Evolutionary conservation across 2,888 invertebrate species (phyloP), one percentile per base, ranked within the genome.

Genomic region (Drosophila subsilvestris): DNA sequence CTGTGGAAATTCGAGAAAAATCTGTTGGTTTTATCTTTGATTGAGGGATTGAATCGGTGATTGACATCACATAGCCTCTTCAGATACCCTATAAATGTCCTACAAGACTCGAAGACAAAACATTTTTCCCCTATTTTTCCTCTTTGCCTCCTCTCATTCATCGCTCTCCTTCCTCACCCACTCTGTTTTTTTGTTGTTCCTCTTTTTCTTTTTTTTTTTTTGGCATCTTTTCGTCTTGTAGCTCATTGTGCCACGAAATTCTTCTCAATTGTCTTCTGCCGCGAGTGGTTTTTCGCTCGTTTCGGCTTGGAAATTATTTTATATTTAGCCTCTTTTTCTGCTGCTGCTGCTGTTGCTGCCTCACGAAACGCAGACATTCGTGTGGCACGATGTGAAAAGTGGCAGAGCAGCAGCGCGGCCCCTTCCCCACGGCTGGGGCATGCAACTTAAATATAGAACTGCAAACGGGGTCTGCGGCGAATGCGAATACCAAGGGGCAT

Each of bases 331-430:
- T 76, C 63, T 79, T 74, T 42, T 48, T 25, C 44, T 18, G 63
- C 63, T 65, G 63, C 85, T 79, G 63, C 54, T 60, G 51, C 43
- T 54, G 51, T 62, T 61, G 63, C 65, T 63, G 48, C 27, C 37
- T 63, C 62, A 22, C 45, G 45, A 56, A 27, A 56, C 55, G 56
- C 56, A 50, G 56, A 45, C 66, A 69, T 76, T 81, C 80, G 80
- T 86, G 85, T 86, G 79, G 82, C 87, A 81, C 81, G 85, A 74
- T 80, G 86, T 71, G 72, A 68, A 67, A 80, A 86, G 51, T 60
- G 62, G 73, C 37, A 56, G 55, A 67, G 37, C 37, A 37, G 14
- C 37, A 37, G 37, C 37, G 37, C n/a, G 2, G 6, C 2, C 37
- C 37, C 14, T 14, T 14, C 37, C 37, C 37, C 37, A n/a, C 7